Evolutionary conservation across 2,888 invertebrate genomes (phyloP), one percentile per base, ranked within the genome.

Genomic region (Tipula vernalis): DNA sequence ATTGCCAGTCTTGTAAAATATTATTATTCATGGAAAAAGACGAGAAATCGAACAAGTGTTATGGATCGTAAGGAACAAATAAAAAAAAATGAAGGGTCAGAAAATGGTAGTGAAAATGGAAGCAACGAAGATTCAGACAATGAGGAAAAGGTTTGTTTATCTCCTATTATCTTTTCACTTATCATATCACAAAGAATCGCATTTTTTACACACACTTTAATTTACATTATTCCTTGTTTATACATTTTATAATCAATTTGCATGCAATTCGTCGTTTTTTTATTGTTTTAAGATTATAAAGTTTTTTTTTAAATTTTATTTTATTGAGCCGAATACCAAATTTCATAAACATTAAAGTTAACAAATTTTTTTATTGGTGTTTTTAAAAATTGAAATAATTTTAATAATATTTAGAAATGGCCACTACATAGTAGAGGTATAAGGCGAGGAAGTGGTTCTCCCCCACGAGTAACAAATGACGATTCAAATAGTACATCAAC

Each of bases 1-100:
- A 98, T 99, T 90, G 97, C 98, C 85, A 97, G 97, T 89, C 93
- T 99, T 89, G 98, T 99, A 1, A 98, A 98, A 92, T 98, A 98
- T 91, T 99, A 99, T 92, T 99, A 99, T 91, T 97, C 98, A 89
- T 99, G 99, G 99, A 99, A 99, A 92, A 99, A 99, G 91, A 97
- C 98, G 36, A 93, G 98, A 89, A 96, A 97, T 89, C 94, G 98
- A 87, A 97, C 96, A 87, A 98, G 98, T 89, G 93, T 98, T 51
- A 98, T 99, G 97, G 99, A 99, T 92, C 94, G 96, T 84, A 96
- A 96, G 88, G 94, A 94, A 87, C 91, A 92, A 87, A 90, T 91
- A 47, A 93, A 93, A 88, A 90, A 91, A 15, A 91, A 90, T 86
- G 93, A 94, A 88, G 94, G 94, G 87, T 96, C 96, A 88, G 97